Conservation (phyloP, 2,113 vertebrate species). For the Romanogobio albipinnatus region DNA sequence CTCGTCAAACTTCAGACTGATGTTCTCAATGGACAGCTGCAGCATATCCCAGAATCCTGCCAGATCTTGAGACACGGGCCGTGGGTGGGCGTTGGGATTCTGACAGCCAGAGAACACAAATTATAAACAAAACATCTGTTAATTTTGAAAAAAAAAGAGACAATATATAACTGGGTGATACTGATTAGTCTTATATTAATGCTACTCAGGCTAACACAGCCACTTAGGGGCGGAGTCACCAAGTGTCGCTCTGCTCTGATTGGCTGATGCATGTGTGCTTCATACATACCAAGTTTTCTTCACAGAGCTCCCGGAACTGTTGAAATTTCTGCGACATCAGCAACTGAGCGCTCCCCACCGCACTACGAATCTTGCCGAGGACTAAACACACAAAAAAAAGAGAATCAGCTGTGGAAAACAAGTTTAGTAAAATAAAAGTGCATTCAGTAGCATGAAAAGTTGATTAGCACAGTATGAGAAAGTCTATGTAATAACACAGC, state of each 20-base stretch:
- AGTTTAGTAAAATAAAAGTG: background rate
- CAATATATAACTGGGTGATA: background rate
- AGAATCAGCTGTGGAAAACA: background rate
- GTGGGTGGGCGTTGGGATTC: slow-evolving; percentile 92
- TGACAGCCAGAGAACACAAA: slow-evolving; percentile 59
- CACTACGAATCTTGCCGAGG: slow-evolving; percentile 37
- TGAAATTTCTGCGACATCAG: slow-evolving; percentile 98
- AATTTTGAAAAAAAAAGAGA: background rate
- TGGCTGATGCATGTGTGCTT: slow-evolving; percentile 12
- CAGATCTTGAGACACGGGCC: slow-evolving; percentile 93
- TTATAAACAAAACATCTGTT: slow-evolving; percentile 20
- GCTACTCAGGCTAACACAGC: background rate
- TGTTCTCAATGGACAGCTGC: slow-evolving; percentile 98
- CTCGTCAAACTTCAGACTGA: slow-evolving; percentile 99
- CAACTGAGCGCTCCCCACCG: slow-evolving; percentile 92
- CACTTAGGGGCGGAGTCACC: background rate
- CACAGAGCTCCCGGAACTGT: slow-evolving; percentile 96
- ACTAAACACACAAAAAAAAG: slow-evolving; percentile 37
- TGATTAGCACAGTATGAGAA: background rate
- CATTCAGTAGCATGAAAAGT: background rate
- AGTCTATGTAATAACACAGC: background rate
- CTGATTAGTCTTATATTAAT: background rate
- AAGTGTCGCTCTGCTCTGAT: slow-evolving; percentile 3
- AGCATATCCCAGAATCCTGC: slow-evolving; percentile 99
- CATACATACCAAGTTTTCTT: slow-evolving; percentile 96